phyloP scores from a whole-genome alignment of 2,113 vertebrate species.

The Carettochelys insculpta region DNA sequence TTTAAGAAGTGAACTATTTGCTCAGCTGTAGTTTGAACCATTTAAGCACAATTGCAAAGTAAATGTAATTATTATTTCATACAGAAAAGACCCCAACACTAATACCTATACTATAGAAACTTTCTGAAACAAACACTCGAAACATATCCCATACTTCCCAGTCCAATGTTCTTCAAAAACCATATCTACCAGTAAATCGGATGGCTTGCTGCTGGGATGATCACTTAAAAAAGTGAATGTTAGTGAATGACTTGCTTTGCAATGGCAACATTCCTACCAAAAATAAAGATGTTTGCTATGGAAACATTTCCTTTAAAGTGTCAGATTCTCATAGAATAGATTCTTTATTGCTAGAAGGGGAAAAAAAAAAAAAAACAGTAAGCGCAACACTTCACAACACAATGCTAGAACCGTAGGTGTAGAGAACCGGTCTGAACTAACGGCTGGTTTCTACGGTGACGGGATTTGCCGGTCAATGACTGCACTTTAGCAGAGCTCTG shows the following conservation, averaged over 20 bases:
- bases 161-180: background rate
- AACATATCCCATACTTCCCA: background rate
- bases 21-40: background rate
- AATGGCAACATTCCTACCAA: background rate
- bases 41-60: background rate
- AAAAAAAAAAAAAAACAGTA: too few species aligned
- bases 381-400: background rate
- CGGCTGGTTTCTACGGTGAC: background rate
- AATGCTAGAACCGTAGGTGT: background rate
- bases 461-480: fast-evolving
- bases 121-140: background rate
- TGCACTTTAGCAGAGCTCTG: background rate
- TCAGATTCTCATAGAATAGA: background rate
- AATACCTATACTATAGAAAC: background rate
- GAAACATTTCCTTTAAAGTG: background rate
- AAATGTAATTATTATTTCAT: background rate
- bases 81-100: background rate
- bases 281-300: background rate
- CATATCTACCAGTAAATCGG: background rate
- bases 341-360: background rate
- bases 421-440: background rate
- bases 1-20: background rate
- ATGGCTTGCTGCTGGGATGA: background rate
- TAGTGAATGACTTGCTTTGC: background rate
- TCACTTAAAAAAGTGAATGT: background rate